Conservation (phyloP, 2,113 vertebrate species). For the Vombatus ursinus region DNA sequence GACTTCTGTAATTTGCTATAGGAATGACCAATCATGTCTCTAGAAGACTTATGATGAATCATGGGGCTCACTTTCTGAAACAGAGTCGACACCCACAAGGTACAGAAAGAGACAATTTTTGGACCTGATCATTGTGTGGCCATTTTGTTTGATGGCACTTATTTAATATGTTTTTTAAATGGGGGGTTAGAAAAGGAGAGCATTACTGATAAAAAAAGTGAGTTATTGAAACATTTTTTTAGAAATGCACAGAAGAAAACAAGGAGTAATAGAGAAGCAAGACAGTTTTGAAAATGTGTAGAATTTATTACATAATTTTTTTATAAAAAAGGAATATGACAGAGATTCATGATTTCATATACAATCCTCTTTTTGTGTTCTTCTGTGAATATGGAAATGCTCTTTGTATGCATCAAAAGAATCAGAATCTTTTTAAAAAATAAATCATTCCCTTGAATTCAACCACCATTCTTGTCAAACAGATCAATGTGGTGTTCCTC, state of each 20-base stretch:
- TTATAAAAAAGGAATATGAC: not conserved
- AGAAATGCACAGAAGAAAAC: not conserved
- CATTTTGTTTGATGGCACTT: not conserved
- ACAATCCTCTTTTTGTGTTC: not conserved
- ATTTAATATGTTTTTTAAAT: not conserved
- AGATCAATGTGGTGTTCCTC: not conserved
- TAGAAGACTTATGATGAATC: not conserved
- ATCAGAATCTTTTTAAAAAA: not conserved
- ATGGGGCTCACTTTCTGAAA: not conserved
- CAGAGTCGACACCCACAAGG: not conserved
- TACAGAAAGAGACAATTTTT: not conserved
- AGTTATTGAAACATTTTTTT: not conserved
- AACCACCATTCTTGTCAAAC: not conserved
- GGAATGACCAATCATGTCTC: not conserved
- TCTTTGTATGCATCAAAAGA: not conserved
- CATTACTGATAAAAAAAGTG: not conserved
- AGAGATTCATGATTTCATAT: not conserved
- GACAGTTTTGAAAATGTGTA: not conserved
- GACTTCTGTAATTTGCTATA: not conserved
- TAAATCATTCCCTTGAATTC: not conserved
- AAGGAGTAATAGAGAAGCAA: not conserved
- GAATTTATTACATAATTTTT: not conserved
- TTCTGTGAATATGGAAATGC: not conserved
- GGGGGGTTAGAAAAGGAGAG: not conserved
- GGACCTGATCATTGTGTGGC: not conserved